Conservation (phyloP, 1,140 invertebrate species). For the Oncopodura yosiiana region DNA sequence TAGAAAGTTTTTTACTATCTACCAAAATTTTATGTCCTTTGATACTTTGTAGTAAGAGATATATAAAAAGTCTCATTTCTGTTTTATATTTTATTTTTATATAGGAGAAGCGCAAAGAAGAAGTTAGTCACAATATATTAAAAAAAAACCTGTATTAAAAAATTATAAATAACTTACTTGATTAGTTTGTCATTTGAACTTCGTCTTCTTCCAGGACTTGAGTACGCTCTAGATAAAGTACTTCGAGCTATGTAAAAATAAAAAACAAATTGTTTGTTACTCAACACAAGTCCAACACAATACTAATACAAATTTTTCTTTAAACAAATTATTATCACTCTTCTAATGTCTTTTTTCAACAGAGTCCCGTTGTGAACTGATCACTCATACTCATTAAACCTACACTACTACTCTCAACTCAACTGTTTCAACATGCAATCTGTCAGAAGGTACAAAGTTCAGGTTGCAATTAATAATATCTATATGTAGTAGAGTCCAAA, state of each 20-base stretch:
- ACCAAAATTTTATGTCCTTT: background rate
- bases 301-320: background rate
- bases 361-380: too few species aligned
- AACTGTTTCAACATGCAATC: too few species aligned
- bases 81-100: background rate
- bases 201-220: constrained; percentile 28
- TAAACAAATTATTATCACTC: background rate
- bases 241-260: constrained; percentile 20
- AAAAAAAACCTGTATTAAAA: background rate
- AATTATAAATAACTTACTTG: constrained; percentile 26
- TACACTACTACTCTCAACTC: too few species aligned
- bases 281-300: background rate
- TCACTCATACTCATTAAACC: too few species aligned
- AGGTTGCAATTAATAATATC: too few species aligned
- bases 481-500: too few species aligned
- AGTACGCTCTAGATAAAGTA: constrained; percentile 25
- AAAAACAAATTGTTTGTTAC: too few species aligned
- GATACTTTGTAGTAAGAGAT: background rate
- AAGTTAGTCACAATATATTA: background rate
- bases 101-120: background rate
- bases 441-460: too few species aligned
- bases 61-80: background rate
- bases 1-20: background rate
- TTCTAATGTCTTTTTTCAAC: too few species aligned
- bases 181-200: constrained; percentile 34